Conservation (phyloP, 2,888 invertebrate species). For the Phymatocera aterrima region DNA sequence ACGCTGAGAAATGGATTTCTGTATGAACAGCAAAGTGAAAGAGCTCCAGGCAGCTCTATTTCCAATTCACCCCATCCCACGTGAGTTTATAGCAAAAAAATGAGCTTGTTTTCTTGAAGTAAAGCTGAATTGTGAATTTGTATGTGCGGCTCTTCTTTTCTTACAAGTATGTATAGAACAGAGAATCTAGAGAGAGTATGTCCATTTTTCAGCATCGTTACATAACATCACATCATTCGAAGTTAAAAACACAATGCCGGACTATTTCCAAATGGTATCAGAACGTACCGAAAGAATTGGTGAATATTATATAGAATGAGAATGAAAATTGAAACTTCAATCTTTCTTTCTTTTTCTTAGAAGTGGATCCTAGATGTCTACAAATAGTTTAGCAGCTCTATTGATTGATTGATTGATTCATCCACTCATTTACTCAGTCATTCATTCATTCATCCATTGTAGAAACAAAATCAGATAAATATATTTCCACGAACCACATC, state of each 20-base stretch:
- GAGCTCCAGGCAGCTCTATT: slow-evolving; percentile 82
- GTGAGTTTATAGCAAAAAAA: slow-evolving; percentile 55
- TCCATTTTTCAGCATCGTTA: slow-evolving; percentile 53
- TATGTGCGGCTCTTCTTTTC: not conserved
- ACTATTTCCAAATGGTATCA: slow-evolving; percentile 57
- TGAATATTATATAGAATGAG: slow-evolving; percentile 54
- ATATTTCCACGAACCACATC: not conserved
- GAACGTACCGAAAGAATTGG: slow-evolving; percentile 58
- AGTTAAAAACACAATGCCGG: slow-evolving; percentile 55
- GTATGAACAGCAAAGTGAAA: slow-evolving; percentile 76
- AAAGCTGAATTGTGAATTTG: not conserved
- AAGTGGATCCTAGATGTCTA: not conserved
- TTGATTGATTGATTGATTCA: not conserved
- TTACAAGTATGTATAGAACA: slow-evolving; percentile 41
- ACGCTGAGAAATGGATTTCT: slow-evolving; percentile 56
- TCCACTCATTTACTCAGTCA: not conserved
- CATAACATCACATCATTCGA: slow-evolving; percentile 48
- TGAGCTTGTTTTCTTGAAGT: not conserved
- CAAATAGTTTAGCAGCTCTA: slow-evolving; percentile 10
- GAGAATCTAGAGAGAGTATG: slow-evolving; percentile 49
- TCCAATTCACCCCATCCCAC: slow-evolving; percentile 74
- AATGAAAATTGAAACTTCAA: slow-evolving; percentile 7
- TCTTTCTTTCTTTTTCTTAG: slow-evolving; percentile 18
- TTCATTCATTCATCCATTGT: not conserved
- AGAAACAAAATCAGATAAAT: slow-evolving; percentile 16